Evolutionary conservation across 1,140 invertebrate genomes (phyloP).

Genomic region (Cherax quadricarinatus): DNA sequence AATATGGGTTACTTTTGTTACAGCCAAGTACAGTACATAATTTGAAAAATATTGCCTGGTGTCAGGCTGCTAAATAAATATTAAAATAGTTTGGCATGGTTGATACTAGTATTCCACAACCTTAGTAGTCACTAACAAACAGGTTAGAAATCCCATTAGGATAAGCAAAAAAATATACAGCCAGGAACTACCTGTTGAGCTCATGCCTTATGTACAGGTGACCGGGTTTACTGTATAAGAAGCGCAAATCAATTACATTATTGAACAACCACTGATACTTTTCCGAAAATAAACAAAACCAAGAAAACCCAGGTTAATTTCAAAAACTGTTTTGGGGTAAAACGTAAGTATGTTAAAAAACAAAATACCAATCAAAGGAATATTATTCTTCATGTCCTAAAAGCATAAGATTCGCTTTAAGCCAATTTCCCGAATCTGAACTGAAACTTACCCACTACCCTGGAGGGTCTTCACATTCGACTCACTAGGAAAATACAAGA

Average conservation of each 20-base stretch:
- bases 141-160: background rate
- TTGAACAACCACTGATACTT: background rate
- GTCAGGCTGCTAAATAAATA: background rate
- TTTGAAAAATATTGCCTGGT: too few relatives aligned
- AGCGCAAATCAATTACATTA: slow-evolving; percentile 15
- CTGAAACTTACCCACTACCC: slow-evolving; percentile 60
- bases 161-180: slow-evolving; percentile 55
- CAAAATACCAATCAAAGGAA: background rate
- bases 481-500: slow-evolving; percentile 64
- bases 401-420: slow-evolving; percentile 41
- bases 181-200: slow-evolving; percentile 11
- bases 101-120: slow-evolving; percentile 7
- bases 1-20: too few relatives aligned
- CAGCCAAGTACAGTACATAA: too few relatives aligned
- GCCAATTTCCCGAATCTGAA: slow-evolving; percentile 13
- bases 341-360: slow-evolving; percentile 20
- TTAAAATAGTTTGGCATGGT: background rate
- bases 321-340: slow-evolving; percentile 26
- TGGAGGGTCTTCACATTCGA: slow-evolving; percentile 60
- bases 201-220: slow-evolving; percentile 20
- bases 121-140: background rate
- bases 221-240: slow-evolving; percentile 10
- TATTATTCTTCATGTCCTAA: slow-evolving; percentile 10
- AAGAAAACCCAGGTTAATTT: slow-evolving; percentile 49
- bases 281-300: slow-evolving; percentile 13